Evolutionary conservation across 1,140 invertebrate species (phyloP), one percentile per base, ranked within the genome.

Genomic region (Bombus ignitus): DNA sequence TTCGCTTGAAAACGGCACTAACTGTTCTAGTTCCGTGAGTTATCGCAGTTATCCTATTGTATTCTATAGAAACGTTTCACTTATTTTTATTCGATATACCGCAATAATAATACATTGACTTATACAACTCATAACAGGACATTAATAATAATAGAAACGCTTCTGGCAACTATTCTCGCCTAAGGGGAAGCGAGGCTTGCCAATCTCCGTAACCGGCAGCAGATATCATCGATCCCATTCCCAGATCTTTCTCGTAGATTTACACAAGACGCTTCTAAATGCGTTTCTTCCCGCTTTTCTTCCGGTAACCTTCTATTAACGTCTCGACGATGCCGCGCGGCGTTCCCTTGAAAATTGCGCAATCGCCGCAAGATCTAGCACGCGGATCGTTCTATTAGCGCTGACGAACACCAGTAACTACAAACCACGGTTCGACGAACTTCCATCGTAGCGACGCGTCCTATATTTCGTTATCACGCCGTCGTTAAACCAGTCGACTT

Each of bases 331-430:
- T 76, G 6, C 47, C 47, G 47, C 47, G 72, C 35, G 37, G 75
- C 65, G 59, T 85, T 90, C 66, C 37, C 75, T 76, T 42, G 83
- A 42, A 81, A 90, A 90, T 90, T 88, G 75, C 79, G 79, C 82
- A 90, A 90, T 83, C 78, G 65, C 32, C 44, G n/a, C 88, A 44
- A 65, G 75, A 90, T 88, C 75, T 77, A 83, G 59, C 70, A 81
- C 53, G 70, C 59, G 37, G 59, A 44, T 44, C 81, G 62, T 73
- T 81, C 65, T 57, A 62, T 88, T 80, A 83, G 57, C 70, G 76
- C 59, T 76, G 15, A 66, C 47, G 47, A 47, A 74, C 71, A 32
- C 65, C 47, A 15, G 13, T 28, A n/a, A 35, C 37, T 35, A 12
- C 28, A 9, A 18, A 35, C 28, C 39, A 15, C 28, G 42, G 75